Evolutionary conservation across 2,888 invertebrate species (phyloP), one percentile per base, ranked within the genome.

Genomic region (Digitonthophagus gazella): DNA sequence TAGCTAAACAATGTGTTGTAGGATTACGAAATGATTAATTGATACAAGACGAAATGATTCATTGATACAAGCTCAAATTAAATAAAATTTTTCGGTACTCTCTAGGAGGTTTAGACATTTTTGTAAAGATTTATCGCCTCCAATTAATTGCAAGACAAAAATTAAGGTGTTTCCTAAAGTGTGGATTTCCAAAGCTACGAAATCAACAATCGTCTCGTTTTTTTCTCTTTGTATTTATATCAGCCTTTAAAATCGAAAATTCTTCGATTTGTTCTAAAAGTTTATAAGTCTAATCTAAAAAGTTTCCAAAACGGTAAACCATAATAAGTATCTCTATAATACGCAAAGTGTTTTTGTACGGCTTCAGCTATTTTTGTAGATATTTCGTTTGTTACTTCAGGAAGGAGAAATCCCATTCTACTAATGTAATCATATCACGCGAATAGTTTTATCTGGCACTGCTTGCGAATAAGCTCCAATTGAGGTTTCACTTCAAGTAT

Each of bases 121-220:
- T 57, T 93, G 92, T 73, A 89, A 88, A 69, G 87, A 84, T 0
- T 88, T 87, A 74, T 93, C 85, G 28, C 88, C 86, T 6, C 92
- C 92, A 68, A 95, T 85, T 73, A 91, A 84, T 79, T 93, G 90
- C 66, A 95, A 83, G 14, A 93, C 84, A 77, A 95, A 95, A 2
- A 93, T 88, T 67, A 95, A 81, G 22, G 92, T 93, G 81, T 94
- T 94, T 18, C 93, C 92, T 80, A 94, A 91, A 79, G 95, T 94
- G 81, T 93, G 93, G 78, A 95, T 94, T 63, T 93, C 94, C 44
- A 94, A 93, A 4, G 93, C 91, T 75, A 95, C 91, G 77, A 95
- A 93, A 82, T 95, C 95, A 58, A 95, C 91, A 66, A 94, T 89
- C 0, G 92, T 93, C 0, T 93, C 92, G 78, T 92, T 93, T 81